Evolutionary conservation across 92 coral and sea anemone genomes (phyloP).

Genomic region (Zoanthus gigantus): DNA sequence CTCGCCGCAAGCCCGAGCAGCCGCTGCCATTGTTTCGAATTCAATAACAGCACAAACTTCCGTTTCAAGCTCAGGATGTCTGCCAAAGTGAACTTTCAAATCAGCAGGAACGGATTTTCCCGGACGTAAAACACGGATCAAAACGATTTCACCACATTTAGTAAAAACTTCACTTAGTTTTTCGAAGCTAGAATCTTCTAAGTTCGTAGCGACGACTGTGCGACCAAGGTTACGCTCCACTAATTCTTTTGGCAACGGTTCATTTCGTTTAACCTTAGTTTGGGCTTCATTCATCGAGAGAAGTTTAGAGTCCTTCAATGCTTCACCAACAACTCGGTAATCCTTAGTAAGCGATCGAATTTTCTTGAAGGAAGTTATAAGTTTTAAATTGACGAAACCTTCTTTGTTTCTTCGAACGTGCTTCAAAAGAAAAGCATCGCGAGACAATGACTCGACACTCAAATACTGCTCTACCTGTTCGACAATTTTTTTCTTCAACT

Average conservation of each 20-base stretch:
- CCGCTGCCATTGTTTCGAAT: constrained; percentile 99
- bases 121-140: constrained; percentile 90
- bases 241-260: constrained; percentile 80
- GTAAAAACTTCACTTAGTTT: constrained; percentile 93
- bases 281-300: constrained; percentile 84
- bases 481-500: constrained; percentile 79
- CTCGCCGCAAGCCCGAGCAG: constrained; percentile 97
- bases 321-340: constrained; percentile 92
- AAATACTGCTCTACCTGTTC: constrained; percentile 95
- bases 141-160: constrained; percentile 94
- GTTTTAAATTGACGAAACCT: constrained; percentile 94
- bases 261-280: constrained; percentile 88
- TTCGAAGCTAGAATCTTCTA: constrained; percentile 83
- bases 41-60: constrained; percentile 93
- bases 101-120: constrained; percentile 94
- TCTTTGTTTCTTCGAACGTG: constrained; percentile 99
- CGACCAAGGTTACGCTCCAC: constrained; percentile 97
- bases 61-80: constrained; percentile 79
- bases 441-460: constrained; percentile 90
- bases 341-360: constrained; percentile 96
- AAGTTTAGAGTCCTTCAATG: constrained; percentile 76
- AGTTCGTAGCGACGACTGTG: constrained; percentile 87
- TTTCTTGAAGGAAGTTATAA: constrained; percentile 96
- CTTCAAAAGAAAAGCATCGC: constrained; percentile 95
- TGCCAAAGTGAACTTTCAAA: constrained; percentile 74